Conservation (phyloP, 2,113 vertebrate genomes). For the Oryzias woworae region DNA sequence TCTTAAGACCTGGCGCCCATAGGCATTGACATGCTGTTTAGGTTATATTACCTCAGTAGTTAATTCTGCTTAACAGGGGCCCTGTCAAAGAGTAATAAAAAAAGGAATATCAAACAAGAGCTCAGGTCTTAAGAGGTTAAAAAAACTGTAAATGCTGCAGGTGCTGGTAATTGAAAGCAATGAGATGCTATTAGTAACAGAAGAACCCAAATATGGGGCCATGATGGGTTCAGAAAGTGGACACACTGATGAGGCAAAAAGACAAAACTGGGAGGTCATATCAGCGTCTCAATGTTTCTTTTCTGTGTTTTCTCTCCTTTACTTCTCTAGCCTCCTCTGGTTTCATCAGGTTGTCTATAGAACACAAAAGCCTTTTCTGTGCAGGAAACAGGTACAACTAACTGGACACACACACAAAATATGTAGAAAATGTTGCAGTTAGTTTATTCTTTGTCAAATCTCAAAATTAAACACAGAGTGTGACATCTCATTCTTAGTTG, state of each 20-base stretch:
- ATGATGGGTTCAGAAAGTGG: no score
- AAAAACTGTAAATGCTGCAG: no score
- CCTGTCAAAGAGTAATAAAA: neutral
- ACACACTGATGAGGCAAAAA: no score
- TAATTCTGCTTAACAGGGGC: constrained; percentile 3
- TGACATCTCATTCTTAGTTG: constrained; percentile 29
- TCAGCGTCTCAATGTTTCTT: constrained; percentile 9
- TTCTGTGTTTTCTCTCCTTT: constrained; percentile 24
- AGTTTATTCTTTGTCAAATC: constrained; percentile 20
- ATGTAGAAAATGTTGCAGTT: constrained; percentile 2
- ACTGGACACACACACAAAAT: constrained; percentile 19
- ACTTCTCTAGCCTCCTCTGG: constrained; percentile 82
- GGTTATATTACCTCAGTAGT: no score
- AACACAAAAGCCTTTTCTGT: constrained; percentile 89
- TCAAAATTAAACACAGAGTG: constrained; percentile 14
- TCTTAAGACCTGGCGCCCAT: no score
- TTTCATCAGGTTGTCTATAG: constrained; percentile 86
- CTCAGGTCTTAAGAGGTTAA: no score
- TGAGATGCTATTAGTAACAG: no score
- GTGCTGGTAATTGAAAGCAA: no score
- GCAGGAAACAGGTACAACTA: constrained; percentile 81
- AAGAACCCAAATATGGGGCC: no score
- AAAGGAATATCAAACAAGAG: no score
- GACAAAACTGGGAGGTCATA: no score
- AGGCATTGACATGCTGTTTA: no score